Evolutionary conservation across 2,113 vertebrate genomes (phyloP), one percentile per base, ranked within the genome.

Genomic region (Lepidothrix coronata): DNA sequence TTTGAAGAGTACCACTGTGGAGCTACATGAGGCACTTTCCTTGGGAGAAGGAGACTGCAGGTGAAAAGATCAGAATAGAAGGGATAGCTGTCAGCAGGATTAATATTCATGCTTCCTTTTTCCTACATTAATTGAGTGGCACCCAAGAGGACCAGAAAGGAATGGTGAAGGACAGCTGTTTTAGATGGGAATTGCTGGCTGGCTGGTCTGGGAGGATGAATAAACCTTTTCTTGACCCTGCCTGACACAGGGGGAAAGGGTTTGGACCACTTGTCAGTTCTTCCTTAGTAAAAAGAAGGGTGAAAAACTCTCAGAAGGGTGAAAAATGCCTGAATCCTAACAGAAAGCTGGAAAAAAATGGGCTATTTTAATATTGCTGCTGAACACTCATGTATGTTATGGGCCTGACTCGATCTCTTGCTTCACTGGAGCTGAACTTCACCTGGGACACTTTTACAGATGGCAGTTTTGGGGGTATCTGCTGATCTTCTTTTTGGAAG

Each of bases 191-290:
- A 33, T 22, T 75, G 30, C 55, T 83, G 75, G 20, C 61, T 79
- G 49, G 3, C 52, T 68, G 35, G 15, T 73, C 33, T 15, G 82
- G 59, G n/a, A 62, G 28, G 43, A 57, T 68, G 71, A 52, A 68
- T 57, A 37, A 75, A 85, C 55, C n/a, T 88, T 82, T 46, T 76
- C 59, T 74, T 91, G 57, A 78, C 61, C 89, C 84, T 57, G 57
- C 74, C 71, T 91, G 88, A 71, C 68, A 37, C 25, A 5, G 30
- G 67, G 52, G 75, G 70, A 59, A 67, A 41, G 51, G 21, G 21
- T 91, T 88, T 62, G 85, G 74, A 10, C 33, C 80, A 57, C 54
- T 66, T 46, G 25, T 68, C 72, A n/a, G n/a, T 22, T 79, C 8
- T 88, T 83, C 23, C 44, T 41, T 66, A 37, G 44, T 30, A 43